Conservation (phyloP, 2,888 invertebrate genomes). For the Eilema depressum region DNA sequence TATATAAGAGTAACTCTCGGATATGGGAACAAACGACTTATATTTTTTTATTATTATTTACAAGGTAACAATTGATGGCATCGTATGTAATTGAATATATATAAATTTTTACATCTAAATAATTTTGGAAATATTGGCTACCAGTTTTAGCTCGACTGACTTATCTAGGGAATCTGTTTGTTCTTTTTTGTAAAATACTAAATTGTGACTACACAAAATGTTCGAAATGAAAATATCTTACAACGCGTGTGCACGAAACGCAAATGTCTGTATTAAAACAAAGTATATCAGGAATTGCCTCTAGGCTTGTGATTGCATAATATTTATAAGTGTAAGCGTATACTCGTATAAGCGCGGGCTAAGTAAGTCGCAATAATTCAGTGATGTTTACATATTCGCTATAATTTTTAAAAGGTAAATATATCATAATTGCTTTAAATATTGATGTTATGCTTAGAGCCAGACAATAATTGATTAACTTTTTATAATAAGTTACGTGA, state of each 20-base stretch:
- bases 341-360: constrained; percentile 18
- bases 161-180: neutral
- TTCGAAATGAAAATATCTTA: neutral
- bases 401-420: constrained; percentile 24
- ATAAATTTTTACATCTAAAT: neutral
- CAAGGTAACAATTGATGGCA: constrained; percentile 4
- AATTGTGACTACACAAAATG: neutral
- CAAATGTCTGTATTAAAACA: neutral
- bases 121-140: neutral
- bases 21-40: constrained; percentile 48
- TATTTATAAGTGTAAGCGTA: constrained; percentile 31
- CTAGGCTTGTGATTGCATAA: constrained; percentile 40
- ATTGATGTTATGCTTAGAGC: constrained; percentile 19
- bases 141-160: neutral
- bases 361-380: constrained; percentile 39
- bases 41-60: constrained; percentile 15
- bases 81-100: neutral
- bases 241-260: neutral
- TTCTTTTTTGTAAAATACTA: neutral
- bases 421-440: constrained; percentile 30
- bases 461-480: constrained; percentile 18
- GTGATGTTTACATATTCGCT: constrained; percentile 27
- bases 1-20: constrained; percentile 18
- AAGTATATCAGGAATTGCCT: constrained; percentile 30
- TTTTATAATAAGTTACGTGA: constrained; percentile 7